Conservation (phyloP, 2,888 invertebrate genomes). For the Aelia acuminata region DNA sequence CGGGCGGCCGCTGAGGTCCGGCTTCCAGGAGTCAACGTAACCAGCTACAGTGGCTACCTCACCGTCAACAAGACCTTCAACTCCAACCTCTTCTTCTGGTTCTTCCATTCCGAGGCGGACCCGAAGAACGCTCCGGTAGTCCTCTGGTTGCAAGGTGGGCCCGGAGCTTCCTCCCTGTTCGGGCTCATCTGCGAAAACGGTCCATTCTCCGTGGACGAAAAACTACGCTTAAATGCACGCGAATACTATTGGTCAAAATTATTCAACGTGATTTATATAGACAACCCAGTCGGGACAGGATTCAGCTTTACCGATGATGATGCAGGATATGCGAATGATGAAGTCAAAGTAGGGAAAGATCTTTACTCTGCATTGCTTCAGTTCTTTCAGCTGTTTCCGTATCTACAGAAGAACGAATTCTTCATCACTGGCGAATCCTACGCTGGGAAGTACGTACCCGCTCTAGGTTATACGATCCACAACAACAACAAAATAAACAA, state of each 20-base stretch:
- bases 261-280: slow-evolving; percentile 89
- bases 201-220: slow-evolving; percentile 72
- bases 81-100: slow-evolving; percentile 73
- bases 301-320: slow-evolving; percentile 88
- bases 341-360: slow-evolving; percentile 85
- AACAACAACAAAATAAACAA: slow-evolving; percentile 74
- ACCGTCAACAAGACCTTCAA: slow-evolving; percentile 74
- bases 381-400: slow-evolving; percentile 86
- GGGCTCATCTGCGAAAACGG: slow-evolving; percentile 89
- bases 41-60: slow-evolving; percentile 76
- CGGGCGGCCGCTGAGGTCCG: slow-evolving; percentile 68
- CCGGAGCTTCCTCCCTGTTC: slow-evolving; percentile 83
- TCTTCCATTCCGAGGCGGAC: slow-evolving; percentile 70
- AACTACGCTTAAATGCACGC: slow-evolving; percentile 73
- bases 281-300: slow-evolving; percentile 93
- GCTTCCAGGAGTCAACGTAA: slow-evolving; percentile 68
- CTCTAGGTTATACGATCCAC: slow-evolving; percentile 81
- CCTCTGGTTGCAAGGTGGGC: slow-evolving; percentile 89
- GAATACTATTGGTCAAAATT: slow-evolving; percentile 85
- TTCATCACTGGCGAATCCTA: slow-evolving; percentile 92
- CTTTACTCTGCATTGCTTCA: slow-evolving; percentile 83
- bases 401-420: slow-evolving; percentile 81
- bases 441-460: slow-evolving; percentile 85
- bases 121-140: slow-evolving; percentile 76
- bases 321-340: slow-evolving; percentile 83